phyloP scores from a whole-genome alignment of 2,113 vertebrate genomes.

The Lanius collurio region DNA sequence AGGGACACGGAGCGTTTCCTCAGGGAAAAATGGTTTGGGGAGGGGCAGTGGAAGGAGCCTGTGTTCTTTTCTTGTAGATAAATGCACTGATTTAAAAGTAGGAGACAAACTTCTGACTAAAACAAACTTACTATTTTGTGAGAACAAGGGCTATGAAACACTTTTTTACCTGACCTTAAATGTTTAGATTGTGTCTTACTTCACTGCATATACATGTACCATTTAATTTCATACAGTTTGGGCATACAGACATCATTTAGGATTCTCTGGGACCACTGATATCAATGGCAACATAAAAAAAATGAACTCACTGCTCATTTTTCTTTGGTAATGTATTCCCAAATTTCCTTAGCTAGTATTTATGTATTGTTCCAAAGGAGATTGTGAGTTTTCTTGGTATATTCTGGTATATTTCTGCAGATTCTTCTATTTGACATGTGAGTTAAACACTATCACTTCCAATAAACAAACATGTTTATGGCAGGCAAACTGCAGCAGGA shows the following conservation, averaged over 20 bases:
- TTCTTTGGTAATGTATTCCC: not conserved
- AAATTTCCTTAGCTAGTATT: not conserved
- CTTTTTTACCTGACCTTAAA: not conserved
- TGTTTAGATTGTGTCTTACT: not conserved
- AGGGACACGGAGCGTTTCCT: not conserved
- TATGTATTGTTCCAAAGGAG: not conserved
- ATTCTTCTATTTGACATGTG: not conserved
- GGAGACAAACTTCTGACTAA: not conserved
- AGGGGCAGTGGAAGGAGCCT: not conserved
- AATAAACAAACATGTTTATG: not conserved
- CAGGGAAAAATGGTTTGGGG: not conserved
- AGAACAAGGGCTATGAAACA: not conserved
- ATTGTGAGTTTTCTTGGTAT: not conserved
- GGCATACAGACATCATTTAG: not conserved
- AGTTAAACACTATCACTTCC: not conserved
- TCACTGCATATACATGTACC: fast-evolving
- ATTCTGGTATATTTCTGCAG: not conserved
- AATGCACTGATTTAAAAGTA: not conserved
- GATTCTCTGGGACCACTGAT: not conserved
- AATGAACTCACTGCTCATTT: not conserved
- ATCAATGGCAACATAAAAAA: not conserved
- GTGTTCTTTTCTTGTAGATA: not conserved
- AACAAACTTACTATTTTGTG: not conserved
- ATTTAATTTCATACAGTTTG: not conserved
- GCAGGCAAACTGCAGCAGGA: not conserved